Evolutionary conservation across 2,113 vertebrate genomes (phyloP), one percentile per base, ranked within the genome.

Genomic region (Rhinoptilus africanus): DNA sequence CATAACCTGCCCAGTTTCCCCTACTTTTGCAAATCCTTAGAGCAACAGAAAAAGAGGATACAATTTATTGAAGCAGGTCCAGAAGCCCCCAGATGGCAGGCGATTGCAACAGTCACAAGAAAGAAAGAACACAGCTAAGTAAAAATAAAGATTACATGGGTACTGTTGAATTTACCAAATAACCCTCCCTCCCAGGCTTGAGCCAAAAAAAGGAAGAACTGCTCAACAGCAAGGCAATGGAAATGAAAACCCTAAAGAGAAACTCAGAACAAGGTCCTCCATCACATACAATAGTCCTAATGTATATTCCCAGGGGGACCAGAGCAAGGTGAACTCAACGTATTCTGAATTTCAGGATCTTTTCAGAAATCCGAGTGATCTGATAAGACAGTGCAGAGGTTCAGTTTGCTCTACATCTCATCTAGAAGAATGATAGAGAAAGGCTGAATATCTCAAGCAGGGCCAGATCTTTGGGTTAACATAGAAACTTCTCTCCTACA

Each of bases 61-160:
- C 34, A 20, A 94, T 93, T 96, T 96, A 95, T 62, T 96, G 95
- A 96, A 81, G 84, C 93, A 96, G 85, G 72, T 92, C 95, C 93
- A 90, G 95, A 96, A 97, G 96, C 85, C 89, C 97, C 84, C 96
- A 98, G 93, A 97, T 95, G 87, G 93, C 82, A 91, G 94, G 95
- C 18, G 28, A 92, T 48, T 72, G 57, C 57, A 96, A 74, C 71
- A 75, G 81, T 74, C 91, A 60, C 87, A 94, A 93, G 93, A 93
- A 97, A 86, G 92, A 98, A 97, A 97, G 54, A 97, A 89, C 53
- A 85, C 32, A 94, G 82, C 85, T 82, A 83, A 91, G 72, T 77
- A 76, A 96, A 97, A 97, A 96, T 93, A 92, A 97, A 96, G 94
- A 80, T 97, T 95, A 77, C 82, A 92, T n/a, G 89, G 89, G 74